Evolutionary conservation across 2,888 invertebrate species (phyloP).

Genomic region (Hydrotaea diabolus): DNA sequence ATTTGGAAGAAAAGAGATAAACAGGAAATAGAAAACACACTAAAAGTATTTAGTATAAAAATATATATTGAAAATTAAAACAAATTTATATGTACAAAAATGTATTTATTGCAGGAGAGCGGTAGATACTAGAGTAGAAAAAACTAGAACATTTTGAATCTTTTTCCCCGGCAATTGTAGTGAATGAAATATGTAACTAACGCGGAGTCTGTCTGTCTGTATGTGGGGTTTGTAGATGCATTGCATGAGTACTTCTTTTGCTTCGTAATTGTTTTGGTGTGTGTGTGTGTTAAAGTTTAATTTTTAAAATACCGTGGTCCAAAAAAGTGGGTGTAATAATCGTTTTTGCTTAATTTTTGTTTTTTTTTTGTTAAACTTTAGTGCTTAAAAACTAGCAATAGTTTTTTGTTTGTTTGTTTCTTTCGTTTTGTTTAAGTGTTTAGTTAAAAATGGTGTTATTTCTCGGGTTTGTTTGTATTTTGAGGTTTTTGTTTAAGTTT

Average conservation of each 20-base stretch:
- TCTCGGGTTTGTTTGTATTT: slow-evolving; percentile 36
- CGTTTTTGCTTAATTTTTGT: not conserved
- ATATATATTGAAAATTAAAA: not conserved
- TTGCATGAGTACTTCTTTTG: not conserved
- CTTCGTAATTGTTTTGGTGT: not conserved
- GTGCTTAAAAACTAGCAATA: slow-evolving; percentile 50
- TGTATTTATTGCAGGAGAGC: too few species aligned
- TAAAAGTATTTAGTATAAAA: slow-evolving; percentile 34
- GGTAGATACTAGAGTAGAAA: not conserved
- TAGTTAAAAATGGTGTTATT: slow-evolving; percentile 55
- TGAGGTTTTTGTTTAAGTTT: slow-evolving; percentile 39
- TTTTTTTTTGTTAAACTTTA: not conserved
- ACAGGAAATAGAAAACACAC: not conserved
- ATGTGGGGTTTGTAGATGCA: slow-evolving; percentile 14
- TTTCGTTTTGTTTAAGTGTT: slow-evolving; percentile 35
- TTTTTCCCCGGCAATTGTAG: slow-evolving; percentile 1
- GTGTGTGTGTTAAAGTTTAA: not conserved
- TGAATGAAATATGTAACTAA: slow-evolving; percentile 4
- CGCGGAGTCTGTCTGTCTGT: slow-evolving; percentile 32
- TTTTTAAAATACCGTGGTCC: slow-evolving; percentile 37
- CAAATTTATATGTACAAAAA: not conserved
- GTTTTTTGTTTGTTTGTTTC: slow-evolving; percentile 33
- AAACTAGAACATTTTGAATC: not conserved
- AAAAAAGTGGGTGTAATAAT: slow-evolving; percentile 13
- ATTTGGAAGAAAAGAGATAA: slow-evolving; percentile 44